A percentile compares a stretch with the other conserved stretches of the same genome.
Evolutionary conservation across 2,888 invertebrate genomes (phyloP).

Genomic region (Drosophila paracracens): DNA sequence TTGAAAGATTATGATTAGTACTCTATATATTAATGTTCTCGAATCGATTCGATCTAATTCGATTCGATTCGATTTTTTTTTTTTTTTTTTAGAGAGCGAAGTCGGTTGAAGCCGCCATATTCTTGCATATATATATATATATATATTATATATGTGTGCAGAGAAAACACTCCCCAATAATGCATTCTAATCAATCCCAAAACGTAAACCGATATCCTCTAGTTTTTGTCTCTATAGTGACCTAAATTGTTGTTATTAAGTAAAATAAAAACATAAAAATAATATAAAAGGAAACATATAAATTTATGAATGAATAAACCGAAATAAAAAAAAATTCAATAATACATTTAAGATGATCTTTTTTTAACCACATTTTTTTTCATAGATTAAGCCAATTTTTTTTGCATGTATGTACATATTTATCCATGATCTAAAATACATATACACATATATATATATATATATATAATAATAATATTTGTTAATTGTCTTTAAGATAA

Average conservation of each 20-base stretch:
- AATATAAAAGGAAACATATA: slow-evolving; percentile 4
- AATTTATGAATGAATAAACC: not conserved
- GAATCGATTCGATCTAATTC: not conserved
- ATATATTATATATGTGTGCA: slow-evolving; percentile 10
- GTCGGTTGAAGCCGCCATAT: slow-evolving; percentile 55
- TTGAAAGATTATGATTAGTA: not conserved
- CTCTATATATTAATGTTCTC: not conserved
- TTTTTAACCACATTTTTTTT: slow-evolving; percentile 51
- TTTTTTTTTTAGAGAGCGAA: slow-evolving; percentile 34
- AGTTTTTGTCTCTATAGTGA: slow-evolving; percentile 56
- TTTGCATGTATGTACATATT: slow-evolving; percentile 71
- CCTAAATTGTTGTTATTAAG: slow-evolving; percentile 55
- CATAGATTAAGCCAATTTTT: slow-evolving; percentile 57
- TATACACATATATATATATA: slow-evolving; percentile 37
- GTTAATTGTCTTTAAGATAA: slow-evolving; percentile 77
- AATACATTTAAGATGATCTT: slow-evolving; percentile 38
- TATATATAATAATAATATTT: slow-evolving; percentile 44
- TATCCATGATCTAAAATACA: slow-evolving; percentile 20
- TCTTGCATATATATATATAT: slow-evolving; percentile 24
- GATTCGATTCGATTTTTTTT: not conserved
- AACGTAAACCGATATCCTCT: slow-evolving; percentile 45
- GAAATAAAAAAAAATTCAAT: slow-evolving; percentile 21
- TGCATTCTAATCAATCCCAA: slow-evolving; percentile 59
- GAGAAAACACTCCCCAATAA: slow-evolving; percentile 23
- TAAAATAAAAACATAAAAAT: slow-evolving; percentile 22